phyloP scores from a whole-genome alignment of 1,140 invertebrate genomes.

The Danaus plexippus region DNA sequence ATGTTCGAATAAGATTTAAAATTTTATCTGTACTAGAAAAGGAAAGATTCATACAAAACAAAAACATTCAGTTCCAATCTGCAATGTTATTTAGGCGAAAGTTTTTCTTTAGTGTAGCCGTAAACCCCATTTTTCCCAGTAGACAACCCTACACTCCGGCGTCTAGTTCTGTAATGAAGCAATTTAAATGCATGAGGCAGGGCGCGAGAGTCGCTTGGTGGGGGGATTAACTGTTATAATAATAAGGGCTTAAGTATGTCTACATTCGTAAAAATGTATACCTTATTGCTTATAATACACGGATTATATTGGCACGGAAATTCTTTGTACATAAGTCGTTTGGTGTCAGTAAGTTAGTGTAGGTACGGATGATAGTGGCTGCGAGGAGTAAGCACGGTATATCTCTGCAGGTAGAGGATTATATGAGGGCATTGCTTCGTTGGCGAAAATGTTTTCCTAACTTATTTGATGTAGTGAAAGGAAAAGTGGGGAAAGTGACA shows the following conservation, averaged over 20 bases:
- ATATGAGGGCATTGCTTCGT: conserved; percentile 56
- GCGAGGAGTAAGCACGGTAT: conserved; percentile 62
- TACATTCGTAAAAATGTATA: conserved; percentile 8
- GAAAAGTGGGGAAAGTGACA: conserved; percentile 65
- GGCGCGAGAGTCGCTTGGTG: conserved; percentile 60
- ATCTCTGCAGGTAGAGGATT: conserved; percentile 68
- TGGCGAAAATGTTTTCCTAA: conserved; percentile 65
- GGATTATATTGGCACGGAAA: conserved; percentile 15
- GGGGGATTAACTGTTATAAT: conserved; percentile 32
- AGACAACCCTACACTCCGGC: conserved; percentile 56
- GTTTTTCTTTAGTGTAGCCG: conserved; percentile 22
- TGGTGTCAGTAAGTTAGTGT: conserved; percentile 25
- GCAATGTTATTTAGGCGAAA: conserved; percentile 24
- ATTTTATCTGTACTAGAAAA: no score
- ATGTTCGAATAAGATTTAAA: no score
- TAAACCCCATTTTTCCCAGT: conserved; percentile 45
- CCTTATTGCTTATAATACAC: conserved; percentile 12
- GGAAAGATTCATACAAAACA: background rate
- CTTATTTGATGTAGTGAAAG: conserved; percentile 61
- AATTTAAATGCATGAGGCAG: conserved; percentile 74
- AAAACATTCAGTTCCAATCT: conserved; percentile 6
- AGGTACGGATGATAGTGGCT: conserved; percentile 68
- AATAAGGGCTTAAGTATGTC: conserved; percentile 27
- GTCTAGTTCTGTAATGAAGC: conserved; percentile 71
- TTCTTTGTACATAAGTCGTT: conserved; percentile 12